Evolutionary conservation across 2,888 invertebrate species (phyloP), one percentile per base, ranked within the genome.

Genomic region (Xestia xanthographa): DNA sequence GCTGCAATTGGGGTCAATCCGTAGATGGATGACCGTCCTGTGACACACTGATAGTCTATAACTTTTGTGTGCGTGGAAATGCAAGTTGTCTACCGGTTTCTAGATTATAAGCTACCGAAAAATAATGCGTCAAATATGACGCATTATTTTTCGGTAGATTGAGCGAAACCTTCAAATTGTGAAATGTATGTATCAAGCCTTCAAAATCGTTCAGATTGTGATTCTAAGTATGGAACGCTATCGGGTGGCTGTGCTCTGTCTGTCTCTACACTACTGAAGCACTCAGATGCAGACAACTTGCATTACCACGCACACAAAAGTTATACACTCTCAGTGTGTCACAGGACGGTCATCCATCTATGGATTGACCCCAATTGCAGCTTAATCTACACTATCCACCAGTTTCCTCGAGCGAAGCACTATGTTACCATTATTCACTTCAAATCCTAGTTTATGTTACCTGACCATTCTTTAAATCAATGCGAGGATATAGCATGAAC

Each of bases 361-460:
- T 5, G 5, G 12, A 76, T 43, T 50, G 43, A 17, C 17, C 43
- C 50, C 26, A 53, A 76, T 12, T 43, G 26, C 34, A 62, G n/a
- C 34, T 60, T 65, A 67, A 50, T 50, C 26, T 67, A 5, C n/a
- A 68, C 43, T 34, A 68, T 77, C 17, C 60, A 76, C 43, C 22
- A 4, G 8, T 8, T 60, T 20, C n/a, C 29, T 12, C 58, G 17
- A 41, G 41, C n/a, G 5, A 20, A 29, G 43, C 43, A 41, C 2
- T 17, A 17, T 26, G 34, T 34, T 2, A 26, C 14, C 11, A 38
- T 58, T 45, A 58, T 20, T 58, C 43, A 75, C 34, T 53, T 22
- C 26, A 38, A 67, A 77, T 38, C 38, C 62, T 38, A 34, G 29
- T 56, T 75, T 75, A 53, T 45, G 9, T 17, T 22, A 43, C 14